Conservation (phyloP, 2,888 invertebrate species). For the Rambutsinella grinnellia region DNA sequence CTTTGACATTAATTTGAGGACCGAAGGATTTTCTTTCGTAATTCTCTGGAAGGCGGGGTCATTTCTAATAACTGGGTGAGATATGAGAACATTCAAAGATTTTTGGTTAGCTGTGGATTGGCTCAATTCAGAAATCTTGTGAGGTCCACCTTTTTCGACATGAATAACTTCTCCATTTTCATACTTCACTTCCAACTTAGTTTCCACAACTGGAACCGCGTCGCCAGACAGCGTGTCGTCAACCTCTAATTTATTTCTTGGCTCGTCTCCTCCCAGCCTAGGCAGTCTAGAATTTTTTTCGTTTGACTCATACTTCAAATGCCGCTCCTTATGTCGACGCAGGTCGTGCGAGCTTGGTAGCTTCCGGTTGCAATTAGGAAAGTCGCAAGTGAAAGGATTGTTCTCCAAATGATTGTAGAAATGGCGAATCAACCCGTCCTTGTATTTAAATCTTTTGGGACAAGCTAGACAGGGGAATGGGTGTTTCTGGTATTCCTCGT, state of each 20-base stretch:
- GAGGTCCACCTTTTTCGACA: neutral
- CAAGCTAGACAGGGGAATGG: constrained; percentile 28
- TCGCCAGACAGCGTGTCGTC: too few species aligned
- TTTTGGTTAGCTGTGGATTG: too few species aligned
- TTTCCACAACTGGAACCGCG: too few species aligned
- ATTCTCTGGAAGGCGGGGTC: constrained; percentile 23
- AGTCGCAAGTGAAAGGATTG: constrained; percentile 40
- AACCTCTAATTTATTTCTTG: too few species aligned
- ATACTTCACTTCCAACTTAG: too few species aligned
- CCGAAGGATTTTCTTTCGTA: constrained; percentile 9
- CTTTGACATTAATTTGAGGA: constrained; percentile 25
- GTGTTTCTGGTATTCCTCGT: neutral
- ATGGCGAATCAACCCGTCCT: constrained; percentile 28
- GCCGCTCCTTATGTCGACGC: constrained; percentile 28
- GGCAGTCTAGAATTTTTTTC: neutral
- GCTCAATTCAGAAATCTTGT: too few species aligned
- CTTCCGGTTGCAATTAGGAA: constrained; percentile 26
- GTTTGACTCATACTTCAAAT: neutral
- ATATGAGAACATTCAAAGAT: too few species aligned
- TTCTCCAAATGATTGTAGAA: constrained; percentile 43
- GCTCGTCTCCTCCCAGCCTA: neutral
- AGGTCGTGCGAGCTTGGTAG: constrained; percentile 34
- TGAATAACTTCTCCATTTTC: too few species aligned
- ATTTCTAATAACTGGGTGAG: neutral
- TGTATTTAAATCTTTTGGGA: constrained; percentile 10